Evolutionary conservation across 2,888 invertebrate species (phyloP).

Genomic region (Phragmatobia fuliginosa): DNA sequence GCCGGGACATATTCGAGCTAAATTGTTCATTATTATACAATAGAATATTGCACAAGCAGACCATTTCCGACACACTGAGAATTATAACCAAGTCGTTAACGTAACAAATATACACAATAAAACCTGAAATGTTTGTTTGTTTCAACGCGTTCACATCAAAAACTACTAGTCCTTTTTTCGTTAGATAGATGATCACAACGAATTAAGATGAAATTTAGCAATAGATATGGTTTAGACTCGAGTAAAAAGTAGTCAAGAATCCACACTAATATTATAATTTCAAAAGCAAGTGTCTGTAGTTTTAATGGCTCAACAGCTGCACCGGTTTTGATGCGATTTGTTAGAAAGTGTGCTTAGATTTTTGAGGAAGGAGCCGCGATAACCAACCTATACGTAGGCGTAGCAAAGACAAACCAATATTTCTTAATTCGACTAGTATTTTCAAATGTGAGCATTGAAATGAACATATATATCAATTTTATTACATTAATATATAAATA

Average conservation of each 20-base stretch:
- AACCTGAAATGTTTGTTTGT: not conserved
- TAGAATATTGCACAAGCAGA: constrained; percentile 45
- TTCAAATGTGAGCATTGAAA: not conserved
- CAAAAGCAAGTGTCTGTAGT: no score
- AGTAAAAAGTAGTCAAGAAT: no score
- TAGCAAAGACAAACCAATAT: no score
- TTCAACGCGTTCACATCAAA: not conserved
- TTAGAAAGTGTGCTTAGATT: no score
- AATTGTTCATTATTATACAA: constrained; percentile 23
- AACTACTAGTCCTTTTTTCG: not conserved
- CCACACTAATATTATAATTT: no score
- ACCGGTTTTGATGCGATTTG: no score
- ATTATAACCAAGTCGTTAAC: not conserved
- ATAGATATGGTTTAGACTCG: no score
- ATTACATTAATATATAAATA: not conserved
- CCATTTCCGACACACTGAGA: constrained; percentile 7
- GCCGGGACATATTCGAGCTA: constrained; percentile 28
- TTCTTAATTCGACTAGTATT: no score
- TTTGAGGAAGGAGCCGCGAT: no score
- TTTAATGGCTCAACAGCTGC: no score
- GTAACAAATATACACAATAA: constrained; percentile 1
- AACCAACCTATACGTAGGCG: no score
- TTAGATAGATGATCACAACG: not conserved
- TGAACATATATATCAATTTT: not conserved
- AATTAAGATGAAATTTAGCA: not conserved